Evolutionary conservation across 2,797 vertebrate genomes (phyloP).

Genomic region (Poecilia picta): DNA sequence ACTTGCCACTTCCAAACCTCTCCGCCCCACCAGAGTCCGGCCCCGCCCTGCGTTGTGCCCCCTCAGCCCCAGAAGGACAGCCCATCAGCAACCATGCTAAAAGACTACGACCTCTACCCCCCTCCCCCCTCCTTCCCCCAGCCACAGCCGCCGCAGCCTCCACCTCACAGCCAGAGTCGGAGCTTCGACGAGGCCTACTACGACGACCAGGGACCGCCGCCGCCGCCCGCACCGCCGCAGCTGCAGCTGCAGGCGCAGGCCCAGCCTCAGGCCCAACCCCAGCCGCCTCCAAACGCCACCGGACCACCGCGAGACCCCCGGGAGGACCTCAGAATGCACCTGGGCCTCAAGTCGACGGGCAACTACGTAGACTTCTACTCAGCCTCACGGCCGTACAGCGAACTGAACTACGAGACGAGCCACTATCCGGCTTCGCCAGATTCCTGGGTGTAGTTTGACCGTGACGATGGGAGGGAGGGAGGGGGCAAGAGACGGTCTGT

Average conservation of each 20-base stretch:
- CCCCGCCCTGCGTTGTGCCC: slow-evolving; percentile 67
- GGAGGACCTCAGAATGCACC: slow-evolving; percentile 95
- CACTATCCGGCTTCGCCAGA: slow-evolving; percentile 99
- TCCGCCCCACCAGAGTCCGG: slow-evolving; percentile 58
- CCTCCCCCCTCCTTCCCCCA: slow-evolving; percentile 78
- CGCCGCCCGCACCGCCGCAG: slow-evolving; percentile 55
- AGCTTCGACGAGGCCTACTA: slow-evolving; percentile 75
- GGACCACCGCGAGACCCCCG: slow-evolving; percentile 75
- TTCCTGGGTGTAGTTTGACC: slow-evolving; percentile 93
- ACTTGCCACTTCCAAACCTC: slow-evolving; percentile 5
- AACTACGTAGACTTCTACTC: slow-evolving; percentile 99
- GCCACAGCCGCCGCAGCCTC: slow-evolving; percentile 74
- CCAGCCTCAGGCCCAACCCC: slow-evolving; percentile 84
- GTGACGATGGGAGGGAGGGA: slow-evolving; percentile 29
- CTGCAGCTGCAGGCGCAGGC: slow-evolving; percentile 70
- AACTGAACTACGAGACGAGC: slow-evolving; percentile 99
- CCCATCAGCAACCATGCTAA: slow-evolving; percentile 68
- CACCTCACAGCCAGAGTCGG: slow-evolving; percentile 77
- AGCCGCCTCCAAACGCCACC: slow-evolving; percentile 82
- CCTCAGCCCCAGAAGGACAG: slow-evolving; percentile 75
- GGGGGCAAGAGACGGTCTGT: slow-evolving; percentile 47
- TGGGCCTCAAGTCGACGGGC: slow-evolving; percentile 99
- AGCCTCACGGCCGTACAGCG: slow-evolving; percentile 97
- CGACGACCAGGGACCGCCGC: slow-evolving; percentile 67
- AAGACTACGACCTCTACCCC: slow-evolving; percentile 80